Percentiles rank a stretch among this genome's conserved stretches.
Evolutionary conservation across 2,888 invertebrate genomes (phyloP).

Genomic region (Platypus cylindrus): DNA sequence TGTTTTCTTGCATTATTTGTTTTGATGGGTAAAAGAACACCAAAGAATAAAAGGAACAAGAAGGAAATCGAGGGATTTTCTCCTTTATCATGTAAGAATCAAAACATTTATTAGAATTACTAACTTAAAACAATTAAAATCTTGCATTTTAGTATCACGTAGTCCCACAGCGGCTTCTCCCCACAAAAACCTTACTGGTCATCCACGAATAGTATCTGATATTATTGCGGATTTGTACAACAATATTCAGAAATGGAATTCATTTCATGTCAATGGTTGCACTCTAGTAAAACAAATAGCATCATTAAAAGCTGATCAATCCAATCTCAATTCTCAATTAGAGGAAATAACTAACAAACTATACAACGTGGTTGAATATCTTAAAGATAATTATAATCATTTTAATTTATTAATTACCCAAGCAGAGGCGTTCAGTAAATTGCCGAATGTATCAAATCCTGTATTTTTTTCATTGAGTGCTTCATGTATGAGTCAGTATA

Average conservation of each 20-base stretch:
- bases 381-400: conserved; percentile 20
- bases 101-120: background rate
- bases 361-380: conserved; percentile 21
- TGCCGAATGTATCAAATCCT: conserved; percentile 25
- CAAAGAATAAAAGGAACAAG: conserved; percentile 12
- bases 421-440: conserved; percentile 27
- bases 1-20: too few species aligned
- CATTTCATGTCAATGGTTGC: conserved; percentile 35
- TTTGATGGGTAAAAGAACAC: conserved; percentile 16
- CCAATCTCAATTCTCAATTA: conserved; percentile 17
- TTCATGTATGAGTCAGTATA: conserved; percentile 21
- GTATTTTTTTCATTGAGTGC: conserved; percentile 30
- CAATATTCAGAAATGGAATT: conserved; percentile 42
- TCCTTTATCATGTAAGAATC: conserved; percentile 19
- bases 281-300: conserved; percentile 33
- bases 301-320: conserved; percentile 22
- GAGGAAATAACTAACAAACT: conserved; percentile 23
- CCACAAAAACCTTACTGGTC: conserved; percentile 43
- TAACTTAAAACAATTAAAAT: conserved; percentile 1
- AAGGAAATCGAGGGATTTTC: conserved; percentile 15
- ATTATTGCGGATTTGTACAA: conserved; percentile 42
- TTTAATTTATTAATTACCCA: conserved; percentile 25
- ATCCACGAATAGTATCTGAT: conserved; percentile 42
- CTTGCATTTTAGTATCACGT: conserved; percentile 28
- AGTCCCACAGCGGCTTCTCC: conserved; percentile 30